phyloP scores from a whole-genome alignment of 2,113 vertebrate genomes.

The Galbula dea region DNA sequence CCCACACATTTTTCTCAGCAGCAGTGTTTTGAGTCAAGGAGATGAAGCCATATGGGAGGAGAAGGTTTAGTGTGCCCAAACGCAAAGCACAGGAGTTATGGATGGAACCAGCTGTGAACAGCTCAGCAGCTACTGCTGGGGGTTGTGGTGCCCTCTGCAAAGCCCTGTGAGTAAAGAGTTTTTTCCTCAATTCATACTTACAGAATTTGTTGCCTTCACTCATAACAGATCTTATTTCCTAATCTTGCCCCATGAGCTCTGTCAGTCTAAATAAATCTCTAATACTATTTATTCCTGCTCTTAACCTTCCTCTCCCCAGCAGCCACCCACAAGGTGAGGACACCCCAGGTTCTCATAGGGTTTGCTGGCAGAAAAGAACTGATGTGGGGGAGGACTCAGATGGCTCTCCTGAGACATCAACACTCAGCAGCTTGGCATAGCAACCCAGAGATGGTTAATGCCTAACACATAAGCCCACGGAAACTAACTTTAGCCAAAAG shows the following conservation, averaged over 20 bases:
- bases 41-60: background rate
- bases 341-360: background rate
- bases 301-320: background rate
- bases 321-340: background rate
- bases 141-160: background rate
- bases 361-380: background rate
- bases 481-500: slow-evolving; percentile 22
- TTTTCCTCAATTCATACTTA: background rate
- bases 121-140: background rate
- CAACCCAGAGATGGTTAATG: background rate
- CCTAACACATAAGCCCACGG: background rate
- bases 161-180: background rate
- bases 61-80: background rate
- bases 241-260: background rate
- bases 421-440: background rate
- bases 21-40: background rate
- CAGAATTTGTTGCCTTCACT: background rate
- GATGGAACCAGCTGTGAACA: background rate
- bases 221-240: background rate
- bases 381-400: background rate
- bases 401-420: background rate
- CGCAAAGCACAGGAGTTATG: background rate
- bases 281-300: background rate
- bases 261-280: background rate
- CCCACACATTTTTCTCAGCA: background rate